Conservation (phyloP, 2,113 vertebrate genomes). For the Cyanoliseus patagonus region DNA sequence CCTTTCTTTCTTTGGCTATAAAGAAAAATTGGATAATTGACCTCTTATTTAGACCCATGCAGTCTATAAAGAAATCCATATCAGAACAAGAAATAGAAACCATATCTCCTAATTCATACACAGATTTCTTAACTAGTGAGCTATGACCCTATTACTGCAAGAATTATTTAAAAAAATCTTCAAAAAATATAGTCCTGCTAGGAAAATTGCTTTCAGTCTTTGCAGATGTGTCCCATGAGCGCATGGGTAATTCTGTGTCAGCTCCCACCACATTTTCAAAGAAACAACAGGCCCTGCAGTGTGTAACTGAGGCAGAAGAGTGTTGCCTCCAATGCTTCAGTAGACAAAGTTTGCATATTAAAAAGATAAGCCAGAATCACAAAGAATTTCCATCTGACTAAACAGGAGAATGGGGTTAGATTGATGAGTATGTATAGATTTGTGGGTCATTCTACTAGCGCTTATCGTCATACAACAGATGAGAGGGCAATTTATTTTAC, state of each 20-base stretch:
- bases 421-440: neutral
- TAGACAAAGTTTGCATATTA: neutral
- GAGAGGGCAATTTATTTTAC: neutral
- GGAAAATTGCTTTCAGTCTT: neutral
- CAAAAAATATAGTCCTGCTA: neutral
- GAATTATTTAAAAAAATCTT: neutral
- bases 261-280: neutral
- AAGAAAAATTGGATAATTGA: neutral
- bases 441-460: neutral
- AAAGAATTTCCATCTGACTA: neutral
- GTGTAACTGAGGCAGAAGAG: neutral
- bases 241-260: neutral
- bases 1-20: neutral
- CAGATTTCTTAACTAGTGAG: neutral
- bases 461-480: neutral
- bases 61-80: neutral
- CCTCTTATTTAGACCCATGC: neutral
- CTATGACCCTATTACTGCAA: neutral
- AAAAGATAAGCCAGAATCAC: neutral
- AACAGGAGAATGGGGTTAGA: neutral
- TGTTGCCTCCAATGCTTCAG: neutral
- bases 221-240: neutral
- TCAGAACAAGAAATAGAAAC: neutral
- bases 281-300: neutral
- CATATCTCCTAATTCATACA: neutral